Evolutionary conservation across 2,888 invertebrate species (phyloP).

Genomic region (Thereva unica): DNA sequence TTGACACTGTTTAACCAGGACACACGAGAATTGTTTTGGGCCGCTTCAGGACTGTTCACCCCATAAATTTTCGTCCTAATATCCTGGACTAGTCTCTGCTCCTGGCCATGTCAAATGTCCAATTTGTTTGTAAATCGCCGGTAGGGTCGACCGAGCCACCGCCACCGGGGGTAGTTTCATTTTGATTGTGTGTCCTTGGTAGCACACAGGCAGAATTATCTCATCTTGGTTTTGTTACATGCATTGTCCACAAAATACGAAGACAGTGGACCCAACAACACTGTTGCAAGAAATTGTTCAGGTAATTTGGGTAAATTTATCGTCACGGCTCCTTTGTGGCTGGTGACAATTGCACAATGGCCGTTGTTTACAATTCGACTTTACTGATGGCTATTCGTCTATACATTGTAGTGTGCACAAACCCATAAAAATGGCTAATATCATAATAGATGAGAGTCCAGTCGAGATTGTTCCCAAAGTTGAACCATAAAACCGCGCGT

Average conservation of each 20-base stretch:
- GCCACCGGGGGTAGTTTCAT: conserved; percentile 15
- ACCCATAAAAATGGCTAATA: conserved; percentile 39
- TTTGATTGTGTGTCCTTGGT: conserved; percentile 12
- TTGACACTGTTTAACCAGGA: conserved; percentile 14
- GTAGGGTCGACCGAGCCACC: conserved; percentile 27
- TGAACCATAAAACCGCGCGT: conserved; percentile 28
- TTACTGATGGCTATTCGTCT: conserved; percentile 14
- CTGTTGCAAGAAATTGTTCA: conserved; percentile 28
- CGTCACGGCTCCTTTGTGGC: conserved; percentile 37
- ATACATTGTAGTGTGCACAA: conserved; percentile 29
- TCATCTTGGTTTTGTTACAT: background rate
- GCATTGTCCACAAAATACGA: too few relatives aligned
- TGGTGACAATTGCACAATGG: conserved; percentile 37
- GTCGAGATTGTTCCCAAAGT: conserved; percentile 3
- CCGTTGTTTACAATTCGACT: conserved; percentile 38
- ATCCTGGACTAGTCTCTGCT: conserved; percentile 23
- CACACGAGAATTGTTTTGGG: conserved; percentile 13
- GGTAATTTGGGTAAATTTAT: conserved; percentile 39
- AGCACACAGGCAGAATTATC: conserved; percentile 2
- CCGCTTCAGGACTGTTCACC: background rate
- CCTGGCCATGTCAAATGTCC: conserved; percentile 37
- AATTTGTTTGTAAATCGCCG: conserved; percentile 41
- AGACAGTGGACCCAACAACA: conserved; percentile 24
- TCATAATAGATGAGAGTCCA: conserved; percentile 38
- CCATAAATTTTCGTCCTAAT: conserved; percentile 38